phyloP scores from a whole-genome alignment of 2,113 vertebrate species.

The Trachemys scripta region DNA sequence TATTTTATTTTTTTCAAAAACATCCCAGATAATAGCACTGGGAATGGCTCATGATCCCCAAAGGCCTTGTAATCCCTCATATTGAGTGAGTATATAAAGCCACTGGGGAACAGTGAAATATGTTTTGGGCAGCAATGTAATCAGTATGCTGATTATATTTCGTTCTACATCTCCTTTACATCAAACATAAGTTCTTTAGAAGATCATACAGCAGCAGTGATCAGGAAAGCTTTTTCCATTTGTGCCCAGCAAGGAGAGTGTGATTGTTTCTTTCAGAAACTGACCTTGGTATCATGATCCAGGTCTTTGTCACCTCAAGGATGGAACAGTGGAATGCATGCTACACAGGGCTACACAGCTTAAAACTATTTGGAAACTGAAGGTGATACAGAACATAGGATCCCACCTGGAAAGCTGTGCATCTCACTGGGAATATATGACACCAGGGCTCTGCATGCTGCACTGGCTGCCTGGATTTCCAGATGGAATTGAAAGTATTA shows the following conservation, averaged over 20 bases:
- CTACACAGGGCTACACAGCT: neutral
- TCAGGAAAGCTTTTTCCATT: neutral
- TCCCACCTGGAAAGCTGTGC: neutral
- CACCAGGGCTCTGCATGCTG: neutral
- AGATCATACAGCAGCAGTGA: neutral
- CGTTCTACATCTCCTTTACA: neutral
- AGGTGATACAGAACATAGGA: neutral
- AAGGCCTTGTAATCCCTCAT: neutral
- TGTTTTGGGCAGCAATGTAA: neutral
- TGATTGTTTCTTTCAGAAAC: neutral
- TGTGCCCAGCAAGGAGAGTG: neutral
- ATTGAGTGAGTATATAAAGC: neutral
- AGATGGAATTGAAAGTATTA: neutral
- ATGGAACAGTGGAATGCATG: neutral
- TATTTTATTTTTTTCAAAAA: neutral
- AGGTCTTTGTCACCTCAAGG: neutral
- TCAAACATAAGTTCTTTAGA: neutral
- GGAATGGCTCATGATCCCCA: neutral
- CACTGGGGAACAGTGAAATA: neutral
- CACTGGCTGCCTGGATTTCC: neutral
- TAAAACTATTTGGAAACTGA: neutral
- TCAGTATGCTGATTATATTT: neutral
- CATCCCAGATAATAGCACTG: neutral
- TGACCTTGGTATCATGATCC: neutral
- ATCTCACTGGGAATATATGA: neutral